These are phyloP conservation scores for Nymphalis urticae DNA, from an alignment of 2,888 invertebrate species.

Conservation along the genomic window DNA sequence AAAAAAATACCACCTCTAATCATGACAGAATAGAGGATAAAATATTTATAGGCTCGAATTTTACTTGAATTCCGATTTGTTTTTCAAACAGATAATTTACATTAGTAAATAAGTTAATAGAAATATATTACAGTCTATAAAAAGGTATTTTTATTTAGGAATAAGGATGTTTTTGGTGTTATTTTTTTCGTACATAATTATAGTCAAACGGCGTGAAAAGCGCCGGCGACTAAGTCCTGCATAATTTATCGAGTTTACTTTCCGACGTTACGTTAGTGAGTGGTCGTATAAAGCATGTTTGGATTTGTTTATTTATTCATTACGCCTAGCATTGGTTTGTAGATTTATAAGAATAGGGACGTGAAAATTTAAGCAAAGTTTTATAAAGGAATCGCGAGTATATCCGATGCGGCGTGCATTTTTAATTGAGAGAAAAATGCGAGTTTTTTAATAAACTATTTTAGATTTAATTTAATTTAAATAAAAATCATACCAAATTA, in stretches of 20 bases:
- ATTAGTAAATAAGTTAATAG: no score
- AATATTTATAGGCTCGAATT: no score
- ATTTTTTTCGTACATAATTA: conserved; percentile 18
- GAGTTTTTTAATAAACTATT: no score
- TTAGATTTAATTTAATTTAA: no score
- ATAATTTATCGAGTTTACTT: conserved; percentile 12
- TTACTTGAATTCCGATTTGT: no score
- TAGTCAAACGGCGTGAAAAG: conserved; percentile 13
- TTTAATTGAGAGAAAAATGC: neutral
- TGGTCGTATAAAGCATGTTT: conserved; percentile 7
- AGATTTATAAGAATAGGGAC: conserved; percentile 2
- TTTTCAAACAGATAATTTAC: no score
- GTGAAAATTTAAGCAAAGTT: neutral
- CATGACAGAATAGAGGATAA: no score
- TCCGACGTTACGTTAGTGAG: neutral
- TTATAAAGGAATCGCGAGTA: neutral
- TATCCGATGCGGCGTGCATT: neutral
- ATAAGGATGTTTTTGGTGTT: no score
- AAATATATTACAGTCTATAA: no score
- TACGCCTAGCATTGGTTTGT: conserved; percentile 10
- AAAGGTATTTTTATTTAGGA: no score
- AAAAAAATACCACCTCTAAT: no score
- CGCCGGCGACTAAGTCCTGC: conserved; percentile 3
- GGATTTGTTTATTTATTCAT: conserved; percentile 14
- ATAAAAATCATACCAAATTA: no score